A percentile compares a stretch with the other conserved stretches of the same genome.
Conservation (phyloP, 2,888 invertebrate genomes). For the Aspidiotus destructor region DNA sequence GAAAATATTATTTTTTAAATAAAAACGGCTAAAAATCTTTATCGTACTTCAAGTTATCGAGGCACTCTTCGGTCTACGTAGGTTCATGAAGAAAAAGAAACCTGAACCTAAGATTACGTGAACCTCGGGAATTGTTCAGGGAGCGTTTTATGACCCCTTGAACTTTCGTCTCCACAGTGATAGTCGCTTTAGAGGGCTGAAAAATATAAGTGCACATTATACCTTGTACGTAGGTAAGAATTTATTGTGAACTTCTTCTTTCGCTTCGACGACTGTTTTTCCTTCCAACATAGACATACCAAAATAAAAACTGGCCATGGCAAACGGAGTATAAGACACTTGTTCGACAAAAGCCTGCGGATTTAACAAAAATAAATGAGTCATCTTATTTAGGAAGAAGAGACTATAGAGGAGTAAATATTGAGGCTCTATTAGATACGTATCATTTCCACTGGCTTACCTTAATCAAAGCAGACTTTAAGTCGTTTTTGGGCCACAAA, state of each 20-base stretch:
- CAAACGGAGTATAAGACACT: slow-evolving; percentile 63
- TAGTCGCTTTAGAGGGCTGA: not conserved
- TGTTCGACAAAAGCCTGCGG: slow-evolving; percentile 61
- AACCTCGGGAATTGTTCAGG: too few species aligned
- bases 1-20: too few species aligned
- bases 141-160: not conserved
- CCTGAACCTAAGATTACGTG: too few species aligned
- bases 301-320: slow-evolving; percentile 67
- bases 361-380: not conserved
- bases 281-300: slow-evolving; percentile 64
- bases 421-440: not conserved
- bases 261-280: slow-evolving; percentile 54
- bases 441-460: slow-evolving; percentile 42
- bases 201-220: slow-evolving; percentile 6
- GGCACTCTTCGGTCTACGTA: too few species aligned
- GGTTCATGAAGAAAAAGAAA: too few species aligned
- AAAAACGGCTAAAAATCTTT: too few species aligned
- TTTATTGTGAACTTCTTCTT: slow-evolving; percentile 59
- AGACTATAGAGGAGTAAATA: too few species aligned
- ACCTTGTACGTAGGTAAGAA: slow-evolving; percentile 67
- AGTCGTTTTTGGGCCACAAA: slow-evolving; percentile 62
- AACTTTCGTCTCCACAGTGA: not conserved
- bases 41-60: too few species aligned
- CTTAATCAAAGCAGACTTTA: slow-evolving; percentile 63
- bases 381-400: not conserved